Conservation (phyloP, 1,140 invertebrate species). For the Pomacea maculata region DNA sequence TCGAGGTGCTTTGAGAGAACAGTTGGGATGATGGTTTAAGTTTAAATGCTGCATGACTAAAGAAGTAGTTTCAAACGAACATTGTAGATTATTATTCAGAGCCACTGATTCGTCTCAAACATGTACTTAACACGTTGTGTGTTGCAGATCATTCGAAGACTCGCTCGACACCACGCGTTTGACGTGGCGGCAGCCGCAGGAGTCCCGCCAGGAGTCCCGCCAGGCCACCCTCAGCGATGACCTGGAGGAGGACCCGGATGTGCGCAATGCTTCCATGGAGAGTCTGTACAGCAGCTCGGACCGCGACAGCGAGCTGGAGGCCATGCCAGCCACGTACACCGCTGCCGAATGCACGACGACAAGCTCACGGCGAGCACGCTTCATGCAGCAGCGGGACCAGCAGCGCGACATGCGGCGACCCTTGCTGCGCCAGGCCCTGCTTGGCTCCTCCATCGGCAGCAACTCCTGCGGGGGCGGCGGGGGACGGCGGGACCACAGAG, state of each 20-base stretch:
- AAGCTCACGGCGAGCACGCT: neutral
- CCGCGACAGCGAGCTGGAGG: slow-evolving; percentile 33
- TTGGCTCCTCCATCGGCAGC: slow-evolving; percentile 18
- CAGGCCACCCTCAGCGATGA: slow-evolving; percentile 35
- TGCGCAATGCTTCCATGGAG: slow-evolving; percentile 36
- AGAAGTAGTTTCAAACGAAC: too few species aligned
- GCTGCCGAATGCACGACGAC: neutral
- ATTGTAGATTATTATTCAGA: too few species aligned
- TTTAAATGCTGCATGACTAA: too few species aligned
- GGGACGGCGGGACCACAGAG: neutral
- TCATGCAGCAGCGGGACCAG: slow-evolving; percentile 8
- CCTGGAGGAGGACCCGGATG: slow-evolving; percentile 31
- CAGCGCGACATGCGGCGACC: slow-evolving; percentile 12
- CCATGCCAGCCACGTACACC: slow-evolving; percentile 11
- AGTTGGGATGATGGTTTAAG: too few species aligned
- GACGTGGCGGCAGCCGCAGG: slow-evolving; percentile 24
- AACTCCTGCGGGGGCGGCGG: neutral
- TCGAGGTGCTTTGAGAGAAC: too few species aligned
- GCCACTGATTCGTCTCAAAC: too few species aligned
- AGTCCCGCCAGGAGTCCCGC: slow-evolving; percentile 7
- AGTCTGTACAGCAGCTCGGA: slow-evolving; percentile 37
- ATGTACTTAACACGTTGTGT: too few species aligned
- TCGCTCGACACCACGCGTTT: slow-evolving; percentile 18
- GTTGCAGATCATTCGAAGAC: slow-evolving; percentile 25
- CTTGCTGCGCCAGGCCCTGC: slow-evolving; percentile 17